phyloP scores from a whole-genome alignment of 2,113 vertebrate species.

The Axis porcinus region DNA sequence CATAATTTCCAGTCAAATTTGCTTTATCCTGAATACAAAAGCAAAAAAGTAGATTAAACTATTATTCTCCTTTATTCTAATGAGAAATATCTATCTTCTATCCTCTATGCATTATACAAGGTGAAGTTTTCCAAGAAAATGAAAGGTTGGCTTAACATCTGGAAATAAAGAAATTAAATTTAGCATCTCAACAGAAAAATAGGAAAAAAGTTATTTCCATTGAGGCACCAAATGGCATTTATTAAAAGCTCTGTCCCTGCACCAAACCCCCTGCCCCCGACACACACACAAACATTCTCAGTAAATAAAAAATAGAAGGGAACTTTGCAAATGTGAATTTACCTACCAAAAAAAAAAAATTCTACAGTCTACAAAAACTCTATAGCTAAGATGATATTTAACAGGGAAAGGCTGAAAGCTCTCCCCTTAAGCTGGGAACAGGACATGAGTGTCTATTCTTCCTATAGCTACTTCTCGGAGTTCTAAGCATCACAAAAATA shows the following conservation, averaged over 20 bases:
- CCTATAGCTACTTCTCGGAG: background rate
- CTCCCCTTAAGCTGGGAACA: background rate
- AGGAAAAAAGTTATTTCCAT: background rate
- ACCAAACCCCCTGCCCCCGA: accelerated
- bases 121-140: background rate
- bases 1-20: background rate
- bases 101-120: background rate
- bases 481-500: background rate
- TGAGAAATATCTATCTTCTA: background rate
- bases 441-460: background rate
- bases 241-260: background rate
- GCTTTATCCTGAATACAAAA: background rate
- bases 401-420: background rate
- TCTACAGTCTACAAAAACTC: background rate
- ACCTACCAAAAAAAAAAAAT: background rate
- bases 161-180: background rate
- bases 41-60: background rate
- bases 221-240: background rate
- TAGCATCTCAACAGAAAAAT: background rate
- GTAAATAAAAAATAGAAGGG: background rate
- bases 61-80: background rate
- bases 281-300: background rate
- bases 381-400: background rate
- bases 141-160: background rate
- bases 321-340: background rate